Conservation (phyloP, 2,113 vertebrate species). For the Gyps fulvus region DNA sequence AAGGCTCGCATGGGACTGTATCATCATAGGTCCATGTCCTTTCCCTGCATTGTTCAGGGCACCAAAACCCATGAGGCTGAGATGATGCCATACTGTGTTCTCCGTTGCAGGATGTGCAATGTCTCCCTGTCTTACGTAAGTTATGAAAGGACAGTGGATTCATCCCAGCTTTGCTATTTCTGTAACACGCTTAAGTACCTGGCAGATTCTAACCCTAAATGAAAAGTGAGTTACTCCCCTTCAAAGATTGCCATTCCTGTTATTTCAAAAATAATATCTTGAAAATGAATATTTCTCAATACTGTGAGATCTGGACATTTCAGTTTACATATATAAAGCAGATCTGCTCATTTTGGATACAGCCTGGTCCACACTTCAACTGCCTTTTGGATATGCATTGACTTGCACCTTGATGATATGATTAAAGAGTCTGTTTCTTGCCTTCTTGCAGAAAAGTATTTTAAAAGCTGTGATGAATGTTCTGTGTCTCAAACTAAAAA, state of each 20-base stretch:
- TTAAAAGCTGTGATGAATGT: neutral
- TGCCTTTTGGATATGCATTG: neutral
- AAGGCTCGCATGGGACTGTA: neutral
- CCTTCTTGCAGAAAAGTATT: neutral
- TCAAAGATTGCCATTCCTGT: neutral
- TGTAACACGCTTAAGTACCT: neutral
- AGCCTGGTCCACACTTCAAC: neutral
- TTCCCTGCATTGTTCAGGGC: neutral
- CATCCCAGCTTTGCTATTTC: neutral
- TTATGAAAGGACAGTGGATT: neutral
- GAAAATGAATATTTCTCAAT: neutral
- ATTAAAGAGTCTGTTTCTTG: neutral
- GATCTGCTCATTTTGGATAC: neutral
- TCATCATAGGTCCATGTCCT: neutral
- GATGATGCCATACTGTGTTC: neutral
- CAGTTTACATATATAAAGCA: neutral
- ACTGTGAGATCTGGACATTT: neutral
- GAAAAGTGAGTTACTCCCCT: neutral
- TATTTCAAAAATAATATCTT: neutral
- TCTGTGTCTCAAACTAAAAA: constrained; percentile 1
- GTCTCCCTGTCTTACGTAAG: neutral
- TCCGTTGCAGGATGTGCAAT: neutral
- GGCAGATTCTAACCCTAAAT: neutral
- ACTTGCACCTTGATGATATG: neutral
- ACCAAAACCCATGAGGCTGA: neutral